Percentiles rank a stretch among this genome's conserved stretches.
Conservation (phyloP, 2,113 vertebrate species). For the Strix uralensis region DNA sequence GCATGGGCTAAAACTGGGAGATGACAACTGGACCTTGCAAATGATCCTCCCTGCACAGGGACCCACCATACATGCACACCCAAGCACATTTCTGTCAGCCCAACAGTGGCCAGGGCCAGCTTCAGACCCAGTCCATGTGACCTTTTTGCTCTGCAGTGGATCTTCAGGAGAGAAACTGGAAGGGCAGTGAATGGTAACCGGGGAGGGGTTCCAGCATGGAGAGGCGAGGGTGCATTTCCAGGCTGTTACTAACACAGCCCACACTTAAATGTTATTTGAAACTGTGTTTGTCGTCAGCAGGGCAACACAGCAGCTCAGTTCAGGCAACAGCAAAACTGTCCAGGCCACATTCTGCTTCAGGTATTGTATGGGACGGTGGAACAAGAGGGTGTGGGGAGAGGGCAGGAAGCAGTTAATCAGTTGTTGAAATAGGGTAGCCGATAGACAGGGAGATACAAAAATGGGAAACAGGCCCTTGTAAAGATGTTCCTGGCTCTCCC, state of each 20-base stretch:
- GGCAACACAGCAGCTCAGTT: not conserved
- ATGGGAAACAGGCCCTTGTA: not conserved
- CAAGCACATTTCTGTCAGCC: not conserved
- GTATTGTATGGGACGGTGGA: not conserved
- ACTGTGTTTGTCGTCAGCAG: not conserved
- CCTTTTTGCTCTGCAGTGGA: not conserved
- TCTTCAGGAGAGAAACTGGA: not conserved
- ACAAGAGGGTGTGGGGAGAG: not conserved
- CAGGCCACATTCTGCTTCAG: not conserved
- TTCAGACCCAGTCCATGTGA: not conserved
- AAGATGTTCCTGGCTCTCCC: not conserved
- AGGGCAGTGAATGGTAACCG: not conserved
- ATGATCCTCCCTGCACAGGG: not conserved
- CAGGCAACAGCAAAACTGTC: not conserved
- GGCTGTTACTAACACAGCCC: slow-evolving; percentile 10
- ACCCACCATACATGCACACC: no score
- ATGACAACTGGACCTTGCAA: not conserved
- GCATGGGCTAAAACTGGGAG: not conserved
- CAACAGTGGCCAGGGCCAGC: not conserved
- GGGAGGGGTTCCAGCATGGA: not conserved
- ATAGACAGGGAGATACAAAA: not conserved
- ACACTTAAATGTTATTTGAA: not conserved
- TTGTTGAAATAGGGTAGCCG: not conserved
- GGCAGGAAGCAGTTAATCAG: not conserved
- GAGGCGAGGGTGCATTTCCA: not conserved